Conservation (phyloP, 1,140 invertebrate species). For the Calephelis nemesis region DNA sequence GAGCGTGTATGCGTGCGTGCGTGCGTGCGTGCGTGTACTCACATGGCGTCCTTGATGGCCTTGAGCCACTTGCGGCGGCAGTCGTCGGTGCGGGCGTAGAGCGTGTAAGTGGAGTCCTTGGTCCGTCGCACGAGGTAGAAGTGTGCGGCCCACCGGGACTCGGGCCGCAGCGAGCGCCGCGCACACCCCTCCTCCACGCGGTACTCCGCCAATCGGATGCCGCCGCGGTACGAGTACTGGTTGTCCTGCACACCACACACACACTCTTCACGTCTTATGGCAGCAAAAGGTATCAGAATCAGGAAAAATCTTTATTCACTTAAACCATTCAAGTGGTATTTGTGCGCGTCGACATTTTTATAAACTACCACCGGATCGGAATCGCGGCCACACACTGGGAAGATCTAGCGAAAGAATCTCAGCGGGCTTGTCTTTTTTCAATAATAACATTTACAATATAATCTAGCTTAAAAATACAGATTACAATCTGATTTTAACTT, state of each 20-base stretch:
- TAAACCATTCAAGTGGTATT: too few species aligned
- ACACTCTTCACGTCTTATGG: not conserved
- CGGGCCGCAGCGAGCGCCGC: conserved; percentile 82
- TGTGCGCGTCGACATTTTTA: too few species aligned
- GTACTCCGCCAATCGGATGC: conserved; percentile 91
- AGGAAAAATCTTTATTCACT: too few species aligned
- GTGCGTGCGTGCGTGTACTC: conserved; percentile 60
- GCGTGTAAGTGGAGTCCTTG: conserved; percentile 91
- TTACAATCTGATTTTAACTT: too few species aligned
- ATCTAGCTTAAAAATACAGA: too few species aligned
- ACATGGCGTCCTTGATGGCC: conserved; percentile 94
- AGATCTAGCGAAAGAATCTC: too few species aligned
- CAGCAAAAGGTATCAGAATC: too few species aligned
- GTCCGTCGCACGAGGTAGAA: conserved; percentile 92
- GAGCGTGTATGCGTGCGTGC: conserved; percentile 24
- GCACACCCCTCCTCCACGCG: conserved; percentile 89
- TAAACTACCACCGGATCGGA: too few species aligned
- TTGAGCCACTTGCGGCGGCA: conserved; percentile 94
- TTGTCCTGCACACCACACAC: conserved; percentile 84
- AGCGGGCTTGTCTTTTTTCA: too few species aligned
- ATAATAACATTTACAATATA: too few species aligned
- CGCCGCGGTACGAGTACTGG: conserved; percentile 94
- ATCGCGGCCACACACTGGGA: too few species aligned
- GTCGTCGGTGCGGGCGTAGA: conserved; percentile 94
- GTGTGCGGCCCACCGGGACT: conserved; percentile 88